Conservation (phyloP, 35 echinoderm and acorn worm species). For the Eucidaris tribuloides region DNA sequence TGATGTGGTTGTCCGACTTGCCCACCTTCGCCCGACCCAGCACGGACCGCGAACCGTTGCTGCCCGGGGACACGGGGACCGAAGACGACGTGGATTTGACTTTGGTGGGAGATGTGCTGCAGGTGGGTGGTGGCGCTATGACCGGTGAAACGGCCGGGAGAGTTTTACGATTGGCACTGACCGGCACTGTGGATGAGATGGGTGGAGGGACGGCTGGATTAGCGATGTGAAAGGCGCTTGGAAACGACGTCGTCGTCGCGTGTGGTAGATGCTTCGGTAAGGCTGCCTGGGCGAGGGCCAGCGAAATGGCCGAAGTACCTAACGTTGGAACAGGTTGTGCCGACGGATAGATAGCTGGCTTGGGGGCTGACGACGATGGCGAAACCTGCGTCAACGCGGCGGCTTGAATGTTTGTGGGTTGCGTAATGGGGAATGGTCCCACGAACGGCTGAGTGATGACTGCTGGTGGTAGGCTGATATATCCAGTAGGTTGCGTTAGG, state of each 20-base stretch:
- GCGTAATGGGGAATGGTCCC: background rate
- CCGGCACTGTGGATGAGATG: background rate
- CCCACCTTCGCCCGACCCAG: background rate
- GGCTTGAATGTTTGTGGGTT: background rate
- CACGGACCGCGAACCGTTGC: background rate
- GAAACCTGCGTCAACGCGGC: background rate
- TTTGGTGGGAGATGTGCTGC: background rate
- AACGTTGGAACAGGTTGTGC: background rate
- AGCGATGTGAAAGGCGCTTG: background rate
- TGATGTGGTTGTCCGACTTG: constrained; percentile 15
- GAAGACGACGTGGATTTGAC: constrained; percentile 6
- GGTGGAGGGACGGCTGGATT: background rate
- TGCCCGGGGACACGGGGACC: background rate
- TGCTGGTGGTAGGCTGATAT: background rate
- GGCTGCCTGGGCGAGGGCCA: constrained; percentile 23
- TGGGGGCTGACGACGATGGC: background rate
- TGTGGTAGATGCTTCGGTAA: background rate
- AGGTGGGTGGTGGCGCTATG: background rate
- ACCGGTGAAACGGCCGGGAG: background rate
- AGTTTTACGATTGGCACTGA: background rate
- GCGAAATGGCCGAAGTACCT: constrained; percentile 9
- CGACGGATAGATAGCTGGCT: constrained; percentile 13
- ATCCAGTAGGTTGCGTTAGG: background rate
- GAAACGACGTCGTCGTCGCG: background rate
- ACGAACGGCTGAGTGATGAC: background rate